Percentiles rank a stretch among this genome's conserved stretches.
Evolutionary conservation across 2,888 invertebrate genomes (phyloP).

Genomic region (Scrobipalpa costella): DNA sequence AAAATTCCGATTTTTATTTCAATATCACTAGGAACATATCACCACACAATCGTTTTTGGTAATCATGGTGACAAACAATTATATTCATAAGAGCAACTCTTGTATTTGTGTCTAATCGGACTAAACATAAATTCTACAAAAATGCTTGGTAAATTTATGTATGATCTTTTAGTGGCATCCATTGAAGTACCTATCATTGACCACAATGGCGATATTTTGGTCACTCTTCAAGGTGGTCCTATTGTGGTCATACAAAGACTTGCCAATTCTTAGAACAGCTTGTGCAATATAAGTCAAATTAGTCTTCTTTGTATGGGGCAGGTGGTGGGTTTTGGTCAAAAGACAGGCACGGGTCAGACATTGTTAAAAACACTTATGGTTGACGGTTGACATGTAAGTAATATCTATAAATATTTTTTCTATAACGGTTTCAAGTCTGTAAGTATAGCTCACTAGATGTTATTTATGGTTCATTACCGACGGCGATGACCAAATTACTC

Average conservation of each 20-base stretch:
- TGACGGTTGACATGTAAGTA: background rate
- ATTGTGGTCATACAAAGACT: conserved; percentile 38
- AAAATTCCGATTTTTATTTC: too few relatives aligned
- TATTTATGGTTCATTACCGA: too few relatives aligned
- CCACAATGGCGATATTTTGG: conserved; percentile 58
- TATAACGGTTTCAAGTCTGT: too few relatives aligned
- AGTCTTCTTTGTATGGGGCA: conserved; percentile 54
- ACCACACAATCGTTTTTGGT: too few relatives aligned
- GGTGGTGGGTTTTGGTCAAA: conserved; percentile 43
- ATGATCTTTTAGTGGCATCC: conserved; percentile 30
- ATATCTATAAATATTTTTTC: too few relatives aligned
- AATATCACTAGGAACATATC: too few relatives aligned
- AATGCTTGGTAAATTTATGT: conserved; percentile 27
- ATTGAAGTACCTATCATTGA: conserved; percentile 35
- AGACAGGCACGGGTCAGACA: conserved; percentile 45
- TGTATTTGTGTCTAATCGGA: too few relatives aligned
- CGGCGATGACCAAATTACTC: too few relatives aligned
- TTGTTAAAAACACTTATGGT: background rate
- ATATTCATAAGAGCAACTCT: too few relatives aligned
- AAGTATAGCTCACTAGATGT: too few relatives aligned
- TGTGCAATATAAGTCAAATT: conserved; percentile 62
- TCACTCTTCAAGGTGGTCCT: conserved; percentile 58
- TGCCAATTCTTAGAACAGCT: conserved; percentile 34
- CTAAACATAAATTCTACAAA: too few relatives aligned
- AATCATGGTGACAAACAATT: too few relatives aligned